Base-by-base conservation (phyloP, 1,140 invertebrate species). In the Stegodyphus dumicola region DNA sequence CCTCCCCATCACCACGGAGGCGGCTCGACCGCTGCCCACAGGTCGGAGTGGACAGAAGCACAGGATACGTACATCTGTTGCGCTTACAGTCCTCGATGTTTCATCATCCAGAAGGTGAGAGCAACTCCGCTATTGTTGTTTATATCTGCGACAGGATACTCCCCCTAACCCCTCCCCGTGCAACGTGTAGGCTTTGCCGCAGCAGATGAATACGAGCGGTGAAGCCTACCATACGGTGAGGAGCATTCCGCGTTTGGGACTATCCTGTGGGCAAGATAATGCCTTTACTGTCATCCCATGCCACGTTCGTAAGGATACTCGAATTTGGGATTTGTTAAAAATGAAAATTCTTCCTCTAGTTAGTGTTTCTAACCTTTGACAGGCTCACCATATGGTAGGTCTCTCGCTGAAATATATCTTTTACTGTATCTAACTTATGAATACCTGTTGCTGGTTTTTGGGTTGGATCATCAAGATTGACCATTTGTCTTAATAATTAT, bases 1-100 rank as follows among this genome's bases (percentile, higher is more conserved):
- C 51, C 52, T 54, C 83, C 83, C 65, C 65, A 49, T 6, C 66
- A 54, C 2, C 75, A 66, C 60, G 15, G 48, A 9, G 67, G 15
- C 9, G 67, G 67, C 9, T 33, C 6, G 49, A 33, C 18, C 70
- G 67, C 52, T 48, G n/a, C 11, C 13, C 53, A 75, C 53, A 66
- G 54, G 17, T 33, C 17, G 11, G 56, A 75, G 54, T 48, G 64
- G 65, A 77, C 67, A 6, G 92, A 93, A 87, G 91, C 92, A 10
- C 91, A 92, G 88, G 92, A 92, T 54, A 93, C 92, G 18, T 93
- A 93, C 89, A 91, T 93, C 78, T 93, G 93, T 88, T 93, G 92
- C 17, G 91, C 92, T 5, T 93, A 92, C 89, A 92, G 92, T 87
- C 92, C 93, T 5, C 89, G 92, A 69, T 93, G 92, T 89, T 93